A percentile compares a stretch with the other conserved stretches of the same genome.
phyloP scores from a whole-genome alignment of 92 coral and sea anemone genomes.

The Parazoanthus swiftii region DNA sequence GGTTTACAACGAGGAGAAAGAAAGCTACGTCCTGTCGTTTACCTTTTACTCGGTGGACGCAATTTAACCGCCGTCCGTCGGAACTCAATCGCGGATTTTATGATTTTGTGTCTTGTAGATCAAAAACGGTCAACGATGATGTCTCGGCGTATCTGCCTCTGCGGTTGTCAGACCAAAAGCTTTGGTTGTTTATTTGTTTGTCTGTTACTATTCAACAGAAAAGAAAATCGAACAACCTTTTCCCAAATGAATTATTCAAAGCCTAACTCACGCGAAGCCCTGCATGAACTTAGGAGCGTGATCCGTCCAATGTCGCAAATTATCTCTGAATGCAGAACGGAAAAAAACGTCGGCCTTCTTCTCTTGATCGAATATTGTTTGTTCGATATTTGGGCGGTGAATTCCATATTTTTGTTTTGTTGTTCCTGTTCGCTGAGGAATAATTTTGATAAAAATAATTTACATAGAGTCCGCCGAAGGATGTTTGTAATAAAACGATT shows the following conservation, averaged over 20 bases:
- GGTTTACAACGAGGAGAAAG: neutral
- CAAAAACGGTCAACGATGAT: neutral
- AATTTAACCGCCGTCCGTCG: neutral
- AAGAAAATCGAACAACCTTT: neutral
- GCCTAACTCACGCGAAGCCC: neutral
- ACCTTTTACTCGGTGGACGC: neutral
- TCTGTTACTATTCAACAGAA: conserved; percentile 15
- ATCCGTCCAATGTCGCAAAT: neutral
- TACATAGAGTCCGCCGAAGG: neutral
- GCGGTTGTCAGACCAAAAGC: neutral
- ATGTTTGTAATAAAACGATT: neutral
- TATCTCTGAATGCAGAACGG: neutral
- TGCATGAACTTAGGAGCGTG: neutral
- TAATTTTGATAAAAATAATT: neutral
- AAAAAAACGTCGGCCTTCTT: neutral
- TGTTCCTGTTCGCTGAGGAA: neutral
- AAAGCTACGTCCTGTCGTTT: neutral
- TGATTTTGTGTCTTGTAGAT: neutral
- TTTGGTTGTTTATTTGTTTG: neutral
- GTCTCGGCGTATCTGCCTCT: neutral
- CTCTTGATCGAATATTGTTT: neutral
- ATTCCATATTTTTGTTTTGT: neutral
- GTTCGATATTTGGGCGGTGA: neutral
- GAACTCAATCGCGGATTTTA: neutral
- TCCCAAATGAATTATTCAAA: conserved; percentile 25